phyloP scores from a whole-genome alignment of 2,888 invertebrate genomes.

The Blastobasis lacticolella region DNA sequence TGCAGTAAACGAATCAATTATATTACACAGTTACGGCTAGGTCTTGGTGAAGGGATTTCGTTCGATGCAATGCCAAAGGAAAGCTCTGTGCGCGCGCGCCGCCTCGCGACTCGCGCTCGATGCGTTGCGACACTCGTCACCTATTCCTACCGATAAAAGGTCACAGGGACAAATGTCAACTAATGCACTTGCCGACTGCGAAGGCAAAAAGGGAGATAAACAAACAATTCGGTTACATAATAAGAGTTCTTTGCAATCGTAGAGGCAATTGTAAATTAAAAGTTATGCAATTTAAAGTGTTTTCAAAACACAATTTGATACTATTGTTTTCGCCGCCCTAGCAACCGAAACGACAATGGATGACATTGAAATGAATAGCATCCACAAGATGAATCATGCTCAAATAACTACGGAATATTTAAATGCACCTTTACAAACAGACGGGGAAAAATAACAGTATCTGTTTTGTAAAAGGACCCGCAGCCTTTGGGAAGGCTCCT shows the following conservation, averaged over 20 bases:
- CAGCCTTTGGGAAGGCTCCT: slow-evolving; percentile 17
- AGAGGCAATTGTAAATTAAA: too few relatives aligned
- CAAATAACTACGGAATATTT: slow-evolving; percentile 1
- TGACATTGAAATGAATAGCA: too few relatives aligned
- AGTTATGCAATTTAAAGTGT: too few relatives aligned
- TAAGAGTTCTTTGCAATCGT: slow-evolving; percentile 8
- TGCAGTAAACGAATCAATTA: too few relatives aligned
- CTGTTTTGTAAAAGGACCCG: slow-evolving; percentile 28
- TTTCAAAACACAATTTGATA: too few relatives aligned
- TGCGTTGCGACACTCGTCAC: slow-evolving; percentile 47
- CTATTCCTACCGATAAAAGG: slow-evolving; percentile 40
- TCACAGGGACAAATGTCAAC: slow-evolving; percentile 29
- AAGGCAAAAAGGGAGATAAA: background rate
- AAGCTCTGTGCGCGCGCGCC: slow-evolving; percentile 32
- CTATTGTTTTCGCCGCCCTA: too few relatives aligned
- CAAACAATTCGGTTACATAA: slow-evolving; percentile 15
- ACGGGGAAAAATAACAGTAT: slow-evolving; percentile 34
- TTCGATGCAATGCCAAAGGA: slow-evolving; percentile 55
- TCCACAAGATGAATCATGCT: too few relatives aligned
- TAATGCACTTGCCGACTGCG: background rate
- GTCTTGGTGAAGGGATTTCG: slow-evolving; percentile 48
- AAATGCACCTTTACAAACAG: slow-evolving; percentile 45
- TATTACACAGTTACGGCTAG: background rate
- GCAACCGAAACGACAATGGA: too few relatives aligned
- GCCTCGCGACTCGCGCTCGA: slow-evolving; percentile 13